Percentiles rank a stretch among this genome's conserved stretches.
Conservation (phyloP, 2,797 vertebrate genomes). For the Euphonia xanthogaster region DNA sequence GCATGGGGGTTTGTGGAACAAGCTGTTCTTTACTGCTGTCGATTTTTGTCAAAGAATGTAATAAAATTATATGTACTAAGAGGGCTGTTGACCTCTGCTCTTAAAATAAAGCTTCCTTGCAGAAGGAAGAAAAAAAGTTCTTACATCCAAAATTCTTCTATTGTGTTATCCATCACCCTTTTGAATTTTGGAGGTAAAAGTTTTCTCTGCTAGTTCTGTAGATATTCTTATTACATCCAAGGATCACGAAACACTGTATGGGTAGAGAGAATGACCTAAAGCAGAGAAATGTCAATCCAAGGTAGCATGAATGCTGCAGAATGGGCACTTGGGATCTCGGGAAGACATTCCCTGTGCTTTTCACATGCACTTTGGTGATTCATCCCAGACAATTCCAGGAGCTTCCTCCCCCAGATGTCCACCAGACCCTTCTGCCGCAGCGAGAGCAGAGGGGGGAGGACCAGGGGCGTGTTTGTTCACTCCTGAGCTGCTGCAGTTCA, state of each 20-base stretch:
- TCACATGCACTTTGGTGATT: background rate
- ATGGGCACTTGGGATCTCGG: background rate
- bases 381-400: background rate
- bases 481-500: background rate
- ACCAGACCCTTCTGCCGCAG: background rate
- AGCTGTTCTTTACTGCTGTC: constrained; percentile 10
- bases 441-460: background rate
- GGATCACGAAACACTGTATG: background rate
- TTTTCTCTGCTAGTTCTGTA: background rate
- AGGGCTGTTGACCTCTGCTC: constrained; percentile 22
- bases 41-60: background rate
- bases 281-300: background rate
- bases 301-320: background rate
- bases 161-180: background rate
- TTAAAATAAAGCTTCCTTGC: constrained; percentile 24
- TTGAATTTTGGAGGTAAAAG: background rate
- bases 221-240: background rate
- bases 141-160: background rate
- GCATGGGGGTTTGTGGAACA: constrained; percentile 6
- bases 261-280: background rate
- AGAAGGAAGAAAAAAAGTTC: background rate
- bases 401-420: background rate
- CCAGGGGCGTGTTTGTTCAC: background rate
- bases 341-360: background rate
- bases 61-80: constrained; percentile 16